phyloP scores from a whole-genome alignment of 2,888 invertebrate genomes.

The Polydrusus cervinus region DNA sequence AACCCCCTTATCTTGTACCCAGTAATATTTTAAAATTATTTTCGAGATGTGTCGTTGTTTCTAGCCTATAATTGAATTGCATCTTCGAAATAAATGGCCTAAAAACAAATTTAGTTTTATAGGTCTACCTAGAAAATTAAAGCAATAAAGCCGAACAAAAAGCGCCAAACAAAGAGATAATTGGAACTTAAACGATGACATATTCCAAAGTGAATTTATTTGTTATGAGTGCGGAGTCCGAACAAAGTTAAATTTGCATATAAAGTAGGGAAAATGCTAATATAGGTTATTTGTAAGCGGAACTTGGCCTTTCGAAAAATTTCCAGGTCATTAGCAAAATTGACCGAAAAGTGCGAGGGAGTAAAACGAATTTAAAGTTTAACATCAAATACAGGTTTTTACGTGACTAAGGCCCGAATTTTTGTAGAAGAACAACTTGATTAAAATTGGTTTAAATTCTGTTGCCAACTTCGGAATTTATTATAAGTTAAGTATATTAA shows the following conservation, averaged over 20 bases:
- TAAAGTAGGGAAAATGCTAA: conserved; percentile 54
- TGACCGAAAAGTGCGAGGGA: conserved; percentile 52
- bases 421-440: not conserved
- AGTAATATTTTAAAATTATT: too few relatives aligned
- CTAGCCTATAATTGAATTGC: too few relatives aligned
- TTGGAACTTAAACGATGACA: conserved; percentile 46
- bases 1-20: too few relatives aligned
- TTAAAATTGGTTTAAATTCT: conserved; percentile 8
- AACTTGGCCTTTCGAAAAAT: conserved; percentile 52
- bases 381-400: conserved; percentile 36
- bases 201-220: conserved; percentile 50
- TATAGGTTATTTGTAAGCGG: conserved; percentile 54
- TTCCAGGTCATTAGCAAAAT: conserved; percentile 55
- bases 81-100: not conserved
- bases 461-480: not conserved
- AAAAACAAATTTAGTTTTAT: not conserved
- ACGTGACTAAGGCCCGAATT: conserved; percentile 26
- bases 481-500: not conserved
- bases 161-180: conserved; percentile 37
- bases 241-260: conserved; percentile 50
- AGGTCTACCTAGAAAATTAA: not conserved
- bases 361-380: conserved; percentile 50
- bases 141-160: conserved; percentile 1
- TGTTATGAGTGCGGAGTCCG: conserved; percentile 35
- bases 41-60: too few relatives aligned